These are phyloP conservation scores for Physeter macrocephalus DNA, from an alignment of 2,113 vertebrate genomes.

Conservation along the genomic window DNA sequence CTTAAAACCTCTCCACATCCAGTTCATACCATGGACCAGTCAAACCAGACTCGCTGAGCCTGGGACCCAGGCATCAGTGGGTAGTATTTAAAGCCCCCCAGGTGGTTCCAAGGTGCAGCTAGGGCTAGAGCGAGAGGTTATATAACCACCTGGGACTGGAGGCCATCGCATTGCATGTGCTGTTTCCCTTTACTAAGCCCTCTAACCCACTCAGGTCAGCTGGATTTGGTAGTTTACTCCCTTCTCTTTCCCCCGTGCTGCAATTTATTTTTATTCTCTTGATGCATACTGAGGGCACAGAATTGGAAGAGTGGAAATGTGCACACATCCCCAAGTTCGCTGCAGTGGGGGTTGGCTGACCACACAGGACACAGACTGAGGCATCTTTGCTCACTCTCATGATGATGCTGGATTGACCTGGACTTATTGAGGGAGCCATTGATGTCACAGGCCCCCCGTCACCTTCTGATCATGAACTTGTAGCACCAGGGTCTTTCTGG, in stretches of 20 bases:
- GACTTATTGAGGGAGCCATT: neutral
- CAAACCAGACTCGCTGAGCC: neutral
- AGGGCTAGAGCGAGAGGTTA: neutral
- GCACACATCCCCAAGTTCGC: accelerated
- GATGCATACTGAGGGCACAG: neutral
- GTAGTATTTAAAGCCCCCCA: neutral
- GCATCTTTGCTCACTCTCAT: neutral
- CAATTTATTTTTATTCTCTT: neutral
- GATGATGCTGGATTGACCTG: too few species aligned
- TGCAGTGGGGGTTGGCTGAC: accelerated
- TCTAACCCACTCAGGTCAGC: neutral
- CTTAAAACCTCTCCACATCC: accelerated
- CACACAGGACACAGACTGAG: accelerated
- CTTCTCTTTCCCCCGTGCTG: neutral
- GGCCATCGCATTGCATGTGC: neutral
- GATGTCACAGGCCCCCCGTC: neutral
- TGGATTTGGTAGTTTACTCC: neutral
- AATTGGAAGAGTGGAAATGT: neutral
- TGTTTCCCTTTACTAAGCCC: neutral
- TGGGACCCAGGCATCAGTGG: neutral
- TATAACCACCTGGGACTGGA: neutral
- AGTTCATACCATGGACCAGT: neutral
- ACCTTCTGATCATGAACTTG: neutral
- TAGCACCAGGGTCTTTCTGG: neutral
- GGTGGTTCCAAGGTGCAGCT: neutral